Evolutionary conservation across 2,113 vertebrate genomes (phyloP).

Genomic region (Nycticebus coucang): DNA sequence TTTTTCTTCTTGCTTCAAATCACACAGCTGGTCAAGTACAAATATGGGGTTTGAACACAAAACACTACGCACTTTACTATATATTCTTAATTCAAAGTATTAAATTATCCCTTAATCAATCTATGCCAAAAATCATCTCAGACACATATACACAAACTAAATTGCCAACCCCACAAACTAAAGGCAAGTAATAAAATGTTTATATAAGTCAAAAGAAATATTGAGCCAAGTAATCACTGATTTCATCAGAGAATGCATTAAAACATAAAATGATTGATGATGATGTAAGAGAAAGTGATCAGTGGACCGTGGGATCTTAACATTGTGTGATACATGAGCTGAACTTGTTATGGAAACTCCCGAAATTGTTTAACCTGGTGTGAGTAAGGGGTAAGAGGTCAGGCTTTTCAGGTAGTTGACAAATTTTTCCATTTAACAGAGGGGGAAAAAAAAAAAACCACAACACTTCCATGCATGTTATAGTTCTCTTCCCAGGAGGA

Average conservation of each 20-base stretch:
- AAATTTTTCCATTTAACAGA: conserved; percentile 73
- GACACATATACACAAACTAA: conserved; percentile 77
- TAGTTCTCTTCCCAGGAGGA: background rate
- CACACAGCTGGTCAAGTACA: conserved; percentile 13
- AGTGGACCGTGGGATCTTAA: conserved; percentile 69
- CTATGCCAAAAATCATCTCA: conserved; percentile 75
- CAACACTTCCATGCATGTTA: conserved; percentile 25
- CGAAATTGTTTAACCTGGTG: conserved; percentile 78
- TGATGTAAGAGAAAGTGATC: conserved; percentile 81
- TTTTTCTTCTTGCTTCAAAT: conserved; percentile 33
- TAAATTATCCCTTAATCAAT: conserved; percentile 79
- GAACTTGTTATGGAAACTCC: conserved; percentile 74
- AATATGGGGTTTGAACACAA: conserved; percentile 56
- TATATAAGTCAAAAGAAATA: conserved; percentile 81
- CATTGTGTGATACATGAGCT: conserved; percentile 72
- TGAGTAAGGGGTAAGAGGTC: conserved; percentile 68
- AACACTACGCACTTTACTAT: conserved; percentile 47
- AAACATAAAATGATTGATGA: conserved; percentile 83
- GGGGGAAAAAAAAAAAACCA: conserved; percentile 11
- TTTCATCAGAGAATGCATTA: conserved; percentile 82
- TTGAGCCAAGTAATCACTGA: conserved; percentile 81
- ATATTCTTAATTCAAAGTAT: conserved; percentile 75
- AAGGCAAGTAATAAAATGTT: conserved; percentile 78
- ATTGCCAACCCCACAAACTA: conserved; percentile 74
- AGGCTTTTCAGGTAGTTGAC: conserved; percentile 66